phyloP scores from a whole-genome alignment of 2,113 vertebrate genomes.

The Ceuthmochares aereus region DNA sequence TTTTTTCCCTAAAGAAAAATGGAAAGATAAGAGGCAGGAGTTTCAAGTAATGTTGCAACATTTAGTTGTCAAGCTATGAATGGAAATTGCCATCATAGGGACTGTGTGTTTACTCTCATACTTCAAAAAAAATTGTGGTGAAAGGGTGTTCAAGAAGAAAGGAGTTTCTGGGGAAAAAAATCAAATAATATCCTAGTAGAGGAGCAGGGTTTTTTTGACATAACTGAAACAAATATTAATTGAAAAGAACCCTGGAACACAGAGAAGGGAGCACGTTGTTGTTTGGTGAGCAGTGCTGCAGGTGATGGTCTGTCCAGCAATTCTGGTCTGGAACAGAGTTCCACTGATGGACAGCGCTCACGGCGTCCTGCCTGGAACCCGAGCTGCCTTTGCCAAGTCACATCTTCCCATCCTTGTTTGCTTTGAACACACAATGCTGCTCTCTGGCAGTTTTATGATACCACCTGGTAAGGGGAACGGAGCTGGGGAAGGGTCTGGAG shows the following conservation, averaged over 20 bases:
- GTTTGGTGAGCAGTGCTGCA: neutral
- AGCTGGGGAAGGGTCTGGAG: no score
- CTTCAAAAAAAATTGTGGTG: constrained; percentile 22
- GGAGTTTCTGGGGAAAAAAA: neutral
- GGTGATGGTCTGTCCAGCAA: neutral
- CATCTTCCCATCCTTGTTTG: neutral
- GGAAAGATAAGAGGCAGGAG: constrained; percentile 59
- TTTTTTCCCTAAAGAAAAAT: constrained; percentile 69
- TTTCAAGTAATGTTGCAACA: constrained; percentile 61
- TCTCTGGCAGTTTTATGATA: neutral
- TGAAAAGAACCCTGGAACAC: neutral
- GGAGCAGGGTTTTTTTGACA: neutral
- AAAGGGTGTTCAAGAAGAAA: constrained; percentile 3
- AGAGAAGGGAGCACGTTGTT: neutral
- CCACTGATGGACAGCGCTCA: neutral
- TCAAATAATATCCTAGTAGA: neutral
- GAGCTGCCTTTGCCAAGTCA: neutral
- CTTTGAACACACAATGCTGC: neutral
- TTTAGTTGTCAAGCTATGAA: constrained; percentile 66
- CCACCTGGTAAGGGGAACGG: neutral
- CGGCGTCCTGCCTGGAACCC: neutral
- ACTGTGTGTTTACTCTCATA: neutral
- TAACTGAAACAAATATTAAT: constrained; percentile 12
- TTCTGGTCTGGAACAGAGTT: neutral
- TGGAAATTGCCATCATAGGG: constrained; percentile 56